These are phyloP conservation scores for Himalopsyche anomala DNA, from an alignment of 2,888 invertebrate genomes.

Conservation along the genomic window DNA sequence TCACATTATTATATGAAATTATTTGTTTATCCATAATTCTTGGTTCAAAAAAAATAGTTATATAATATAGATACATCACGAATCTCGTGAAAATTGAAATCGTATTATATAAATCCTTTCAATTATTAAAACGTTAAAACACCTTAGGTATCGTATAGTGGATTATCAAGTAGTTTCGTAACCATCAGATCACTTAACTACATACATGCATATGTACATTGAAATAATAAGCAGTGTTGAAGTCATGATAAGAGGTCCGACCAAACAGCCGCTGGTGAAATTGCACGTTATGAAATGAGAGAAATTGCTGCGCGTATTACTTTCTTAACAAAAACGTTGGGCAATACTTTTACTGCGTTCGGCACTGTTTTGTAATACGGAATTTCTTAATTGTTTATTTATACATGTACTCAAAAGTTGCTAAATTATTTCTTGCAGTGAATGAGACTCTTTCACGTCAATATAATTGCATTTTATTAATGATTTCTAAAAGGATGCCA, in stretches of 20 bases:
- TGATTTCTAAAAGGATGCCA: no score
- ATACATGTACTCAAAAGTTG: not conserved
- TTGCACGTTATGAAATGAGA: conserved; percentile 57
- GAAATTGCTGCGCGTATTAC: conserved; percentile 52
- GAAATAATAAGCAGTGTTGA: not conserved
- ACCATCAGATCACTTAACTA: no score
- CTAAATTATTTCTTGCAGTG: not conserved
- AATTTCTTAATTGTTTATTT: conserved; percentile 49
- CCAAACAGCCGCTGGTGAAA: conserved; percentile 3
- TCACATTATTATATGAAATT: no score
- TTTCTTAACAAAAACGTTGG: conserved; percentile 49
- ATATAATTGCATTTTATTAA: conserved; percentile 12
- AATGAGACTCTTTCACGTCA: not conserved
- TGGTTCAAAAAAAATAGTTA: no score
- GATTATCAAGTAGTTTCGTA: no score
- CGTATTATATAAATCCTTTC: no score
- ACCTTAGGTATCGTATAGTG: no score
- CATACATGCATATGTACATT: not conserved
- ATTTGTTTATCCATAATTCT: no score
- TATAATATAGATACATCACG: no score
- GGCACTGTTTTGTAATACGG: conserved; percentile 45
- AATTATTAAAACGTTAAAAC: no score
- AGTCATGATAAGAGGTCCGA: not conserved
- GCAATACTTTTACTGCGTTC: conserved; percentile 46
- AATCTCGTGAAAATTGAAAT: no score